phyloP scores from a whole-genome alignment of 1,140 invertebrate species.

The Nebria ingens region DNA sequence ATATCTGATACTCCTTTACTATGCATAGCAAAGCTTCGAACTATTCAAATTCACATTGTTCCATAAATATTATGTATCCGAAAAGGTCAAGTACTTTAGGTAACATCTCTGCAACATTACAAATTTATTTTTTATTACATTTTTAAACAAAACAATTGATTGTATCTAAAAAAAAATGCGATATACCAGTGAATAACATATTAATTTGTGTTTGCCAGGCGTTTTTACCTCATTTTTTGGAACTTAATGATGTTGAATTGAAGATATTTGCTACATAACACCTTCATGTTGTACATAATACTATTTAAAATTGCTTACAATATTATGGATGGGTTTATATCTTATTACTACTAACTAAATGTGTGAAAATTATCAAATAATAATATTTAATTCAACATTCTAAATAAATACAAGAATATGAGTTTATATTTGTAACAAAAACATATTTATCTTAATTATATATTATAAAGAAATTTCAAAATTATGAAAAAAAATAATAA shows the following conservation, averaged over 20 bases:
- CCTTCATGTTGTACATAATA: slow-evolving; percentile 4
- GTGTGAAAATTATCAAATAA: slow-evolving; percentile 5
- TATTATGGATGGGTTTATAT: slow-evolving; percentile 5
- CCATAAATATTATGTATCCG: too few species aligned
- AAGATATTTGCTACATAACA: slow-evolving; percentile 11
- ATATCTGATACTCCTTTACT: too few species aligned
- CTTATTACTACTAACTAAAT: slow-evolving; percentile 9
- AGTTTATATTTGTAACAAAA: neutral
- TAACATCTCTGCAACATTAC: too few species aligned
- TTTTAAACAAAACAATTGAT: too few species aligned
- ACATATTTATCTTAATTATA: neutral
- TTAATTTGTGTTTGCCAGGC: too few species aligned
- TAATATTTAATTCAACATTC: slow-evolving; percentile 7
- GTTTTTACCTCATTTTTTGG: slow-evolving; percentile 9
- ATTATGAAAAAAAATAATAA: neutral
- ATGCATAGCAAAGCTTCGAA: too few species aligned
- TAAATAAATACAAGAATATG: slow-evolving; percentile 5
- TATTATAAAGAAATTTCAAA: neutral
- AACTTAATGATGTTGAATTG: slow-evolving; percentile 12
- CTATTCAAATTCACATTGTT: too few species aligned
- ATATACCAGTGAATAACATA: too few species aligned
- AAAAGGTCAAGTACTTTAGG: too few species aligned
- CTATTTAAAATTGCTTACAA: neutral
- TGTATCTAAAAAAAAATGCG: too few species aligned
- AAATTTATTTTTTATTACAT: too few species aligned